These are phyloP conservation scores for Lepidocyrtinus sp. DNA, from an alignment of 2,888 invertebrate species.

Conservation along the genomic window DNA sequence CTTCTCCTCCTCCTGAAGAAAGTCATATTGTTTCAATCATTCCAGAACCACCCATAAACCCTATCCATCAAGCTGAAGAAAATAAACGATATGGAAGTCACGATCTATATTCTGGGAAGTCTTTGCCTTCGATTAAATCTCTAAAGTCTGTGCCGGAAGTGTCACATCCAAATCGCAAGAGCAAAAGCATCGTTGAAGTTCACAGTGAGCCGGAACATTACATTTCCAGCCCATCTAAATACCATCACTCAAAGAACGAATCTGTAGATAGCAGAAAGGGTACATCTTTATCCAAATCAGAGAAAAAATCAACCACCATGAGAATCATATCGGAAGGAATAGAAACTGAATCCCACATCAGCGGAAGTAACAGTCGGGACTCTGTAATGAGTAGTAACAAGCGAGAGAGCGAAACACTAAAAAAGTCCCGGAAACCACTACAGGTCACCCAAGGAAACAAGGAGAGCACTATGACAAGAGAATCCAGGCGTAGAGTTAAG, in stretches of 20 bases:
- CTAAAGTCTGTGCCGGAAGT: constrained; percentile 59
- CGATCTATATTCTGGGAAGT: constrained; percentile 38
- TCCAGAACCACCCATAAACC: constrained; percentile 30
- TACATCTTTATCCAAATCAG: neutral
- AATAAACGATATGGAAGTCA: constrained; percentile 20
- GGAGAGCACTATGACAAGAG: neutral
- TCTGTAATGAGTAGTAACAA: neutral
- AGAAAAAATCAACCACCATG: constrained; percentile 31
- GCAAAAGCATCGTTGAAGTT: constrained; percentile 48
- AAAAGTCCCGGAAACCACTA: constrained; percentile 57
- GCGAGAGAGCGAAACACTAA: constrained; percentile 36
- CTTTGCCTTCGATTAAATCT: constrained; percentile 36
- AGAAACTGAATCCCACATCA: too few species aligned
- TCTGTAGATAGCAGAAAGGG: too few species aligned
- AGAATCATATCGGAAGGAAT: constrained; percentile 1
- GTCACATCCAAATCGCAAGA: constrained; percentile 24
- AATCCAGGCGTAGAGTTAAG: neutral
- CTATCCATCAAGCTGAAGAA: neutral
- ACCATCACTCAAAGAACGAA: neutral
- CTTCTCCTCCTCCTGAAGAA: neutral
- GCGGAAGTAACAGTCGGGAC: neutral
- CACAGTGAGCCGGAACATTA: constrained; percentile 51
- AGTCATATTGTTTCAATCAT: constrained; percentile 60
- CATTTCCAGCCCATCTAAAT: constrained; percentile 18
- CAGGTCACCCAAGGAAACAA: constrained; percentile 52